Base-by-base conservation (phyloP, 2,888 invertebrate species). In the Pelosia muscerda region DNA sequence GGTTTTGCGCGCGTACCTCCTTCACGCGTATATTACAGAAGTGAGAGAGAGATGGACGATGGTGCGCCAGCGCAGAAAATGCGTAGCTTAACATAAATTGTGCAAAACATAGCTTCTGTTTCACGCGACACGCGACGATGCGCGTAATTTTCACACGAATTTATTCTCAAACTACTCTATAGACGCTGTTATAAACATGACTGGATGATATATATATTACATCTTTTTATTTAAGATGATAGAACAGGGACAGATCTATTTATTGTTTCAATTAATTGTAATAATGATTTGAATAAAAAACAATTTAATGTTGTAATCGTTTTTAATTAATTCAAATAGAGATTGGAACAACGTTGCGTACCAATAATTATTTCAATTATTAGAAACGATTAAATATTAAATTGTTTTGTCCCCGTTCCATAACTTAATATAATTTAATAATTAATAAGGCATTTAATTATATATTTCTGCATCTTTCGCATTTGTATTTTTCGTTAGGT, bases 31-130 rank as follows among this genome's bases (percentile, higher is more conserved):
- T 65, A 54, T 49, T 23, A 0, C 3, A 13, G 57, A 6, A 23
- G 71, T 59, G 49, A 0, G 69, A 75, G 60, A 64, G 80, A 65
- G 75, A 76, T 57, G 25, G 38, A 38, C 25, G 55, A 38, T 25
- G n/a, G 66, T 76, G 70, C 70, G 76, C 65, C 56, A 60, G 76
- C 76, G 75, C 75, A 76, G 70, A 76, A 79, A 75, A 80, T 73
- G 70, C 34, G 70, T 60, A 58, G 54, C 72, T 74, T 68, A 57
- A 76, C 76, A 78, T 80, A 76, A 72, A 78, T 74, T 71, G 72
- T 69, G 72, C 76, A 72, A 65, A 72, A 73, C 76, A 74, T 61
- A 54, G 80, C 80, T 80, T 68, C 78, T 64, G 75, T 72, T 63
- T 66, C 56, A 69, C 70, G 71, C 70, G 70, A 66, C 71, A 71